Percentiles rank a stretch among this genome's conserved stretches.
Evolutionary conservation across 2,797 vertebrate species (phyloP).

Genomic region (Rhinophrynus dorsalis): DNA sequence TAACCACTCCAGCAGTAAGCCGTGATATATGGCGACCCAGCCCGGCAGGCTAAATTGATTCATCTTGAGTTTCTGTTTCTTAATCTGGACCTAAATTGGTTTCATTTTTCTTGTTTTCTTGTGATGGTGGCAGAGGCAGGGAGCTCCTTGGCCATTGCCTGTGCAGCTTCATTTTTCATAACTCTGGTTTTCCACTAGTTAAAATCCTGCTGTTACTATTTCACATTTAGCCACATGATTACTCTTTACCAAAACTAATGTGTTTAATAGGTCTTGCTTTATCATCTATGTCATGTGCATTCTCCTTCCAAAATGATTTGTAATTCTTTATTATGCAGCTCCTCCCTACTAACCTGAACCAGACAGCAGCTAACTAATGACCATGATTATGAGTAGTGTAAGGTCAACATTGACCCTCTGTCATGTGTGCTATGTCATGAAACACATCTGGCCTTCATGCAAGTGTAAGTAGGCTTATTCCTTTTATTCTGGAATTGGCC

Average conservation of each 20-base stretch:
- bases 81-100: conserved; percentile 84
- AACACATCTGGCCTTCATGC: neutral
- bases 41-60: conserved; percentile 77
- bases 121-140: conserved; percentile 57
- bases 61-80: conserved; percentile 83
- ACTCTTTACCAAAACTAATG: conserved; percentile 60
- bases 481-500: neutral
- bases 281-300: conserved; percentile 54
- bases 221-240: conserved; percentile 54
- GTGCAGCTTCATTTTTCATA: conserved; percentile 65
- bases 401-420: neutral
- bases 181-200: conserved; percentile 62
- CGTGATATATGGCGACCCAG: conserved; percentile 74
- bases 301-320: neutral
- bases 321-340: conserved; percentile 17
- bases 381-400: neutral
- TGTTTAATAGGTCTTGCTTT: conserved; percentile 60
- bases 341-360: neutral
- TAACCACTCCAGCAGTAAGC: conserved; percentile 63
- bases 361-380: neutral
- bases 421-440: neutral
- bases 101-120: conserved; percentile 80
- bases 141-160: conserved; percentile 65
- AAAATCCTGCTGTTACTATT: conserved; percentile 56
- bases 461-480: neutral